Evolutionary conservation across 2,797 vertebrate genomes (phyloP), one percentile per base, ranked within the genome.

Genomic region (Hybognathus amarus): DNA sequence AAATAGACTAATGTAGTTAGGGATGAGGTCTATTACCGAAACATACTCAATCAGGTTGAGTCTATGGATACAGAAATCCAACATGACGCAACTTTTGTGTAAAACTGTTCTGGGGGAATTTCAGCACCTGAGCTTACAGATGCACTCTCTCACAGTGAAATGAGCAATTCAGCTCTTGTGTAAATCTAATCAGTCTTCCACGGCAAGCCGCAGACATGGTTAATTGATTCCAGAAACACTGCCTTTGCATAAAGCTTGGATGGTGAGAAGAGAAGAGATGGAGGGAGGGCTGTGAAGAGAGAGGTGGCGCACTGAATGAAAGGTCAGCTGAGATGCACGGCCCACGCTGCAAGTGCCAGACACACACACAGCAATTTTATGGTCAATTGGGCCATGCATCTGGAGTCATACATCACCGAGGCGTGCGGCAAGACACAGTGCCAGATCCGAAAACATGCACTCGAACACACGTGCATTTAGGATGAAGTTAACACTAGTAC

Each of bases 151-250:
- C 89, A 89, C 91, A 94, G 95, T 95, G 94, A 96, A 95, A 95
- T 92, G 90, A 15, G 87, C 92, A 89, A 94, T 94, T 94, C 93
- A 71, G 71, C 87, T 93, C 94, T 97, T 94, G 95, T 97, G 97
- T 95, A 94, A 97, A 97, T 97, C 95, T 96, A 97, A 96, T 97
- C 97, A 97, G 91, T 89, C 90, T 83, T 90, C 69, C 83, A 87
- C 90, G 88, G 92, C 94, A 93, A 94, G 96, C 92, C 87, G 95
- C 95, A 96, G 96, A 97, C 95, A 93, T 94, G 94, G 89, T 94
- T 97, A 98, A 99, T 98, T 96, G 96, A 94, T 97, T 98, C 97
- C 98, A 99, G 97, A 97, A 96, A 95, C 88, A 77, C 79, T 87
- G 86, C 92, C 88, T 88, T 93, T 89, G 91, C 92, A 94, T 95